Base-by-base conservation (phyloP, 2,797 vertebrate species). In the Spinus pinus region DNA sequence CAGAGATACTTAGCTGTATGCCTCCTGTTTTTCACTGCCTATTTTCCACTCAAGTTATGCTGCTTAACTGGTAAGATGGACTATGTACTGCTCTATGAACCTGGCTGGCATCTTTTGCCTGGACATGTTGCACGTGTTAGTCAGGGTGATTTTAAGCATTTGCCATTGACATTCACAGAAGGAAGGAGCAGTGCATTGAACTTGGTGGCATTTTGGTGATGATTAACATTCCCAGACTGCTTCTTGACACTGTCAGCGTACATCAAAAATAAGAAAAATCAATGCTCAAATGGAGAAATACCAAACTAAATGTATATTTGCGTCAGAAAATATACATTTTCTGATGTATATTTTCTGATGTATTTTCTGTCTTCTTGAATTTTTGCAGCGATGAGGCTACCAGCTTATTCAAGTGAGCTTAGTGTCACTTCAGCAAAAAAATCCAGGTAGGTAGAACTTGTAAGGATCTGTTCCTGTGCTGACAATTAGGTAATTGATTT, bases 401-500 rank as follows among this genome's bases (percentile, higher is more conserved):
- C 15, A 22, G 20, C 28, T 81, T 42, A 30, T 33, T 60, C 22
- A 47, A 81, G 51, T 56, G 64, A 69, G 25, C 61, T 83, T 42
- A 58, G 6, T 0, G 0, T 58, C 37, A 82, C 53, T 87, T 89
- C 39, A 92, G 31, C 53, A 86, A 89, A 93, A 33, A 81, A 86
- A 86, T 86, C 31, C 28, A 60, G 54, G 41, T 37, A 88, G 62
- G 53, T 24, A 35, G 64, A 91, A 58, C 20, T 56, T 79, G 61
- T 35, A 69, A 81, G 82, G 56, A 73, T 84, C 70, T 80, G 49
- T 41, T 49, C 28, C 80, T 86, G 49, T 77, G 62, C 71, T 1
- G 3, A 66, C 82, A 90, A 94, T 93, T 88, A 81, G 41, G 53
- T 84, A 93, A 96, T 79, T 86, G 80, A 95, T 94, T 90, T 91